Evolutionary conservation across 1,140 invertebrate genomes (phyloP).

Genomic region (Polypedilum pembai): DNA sequence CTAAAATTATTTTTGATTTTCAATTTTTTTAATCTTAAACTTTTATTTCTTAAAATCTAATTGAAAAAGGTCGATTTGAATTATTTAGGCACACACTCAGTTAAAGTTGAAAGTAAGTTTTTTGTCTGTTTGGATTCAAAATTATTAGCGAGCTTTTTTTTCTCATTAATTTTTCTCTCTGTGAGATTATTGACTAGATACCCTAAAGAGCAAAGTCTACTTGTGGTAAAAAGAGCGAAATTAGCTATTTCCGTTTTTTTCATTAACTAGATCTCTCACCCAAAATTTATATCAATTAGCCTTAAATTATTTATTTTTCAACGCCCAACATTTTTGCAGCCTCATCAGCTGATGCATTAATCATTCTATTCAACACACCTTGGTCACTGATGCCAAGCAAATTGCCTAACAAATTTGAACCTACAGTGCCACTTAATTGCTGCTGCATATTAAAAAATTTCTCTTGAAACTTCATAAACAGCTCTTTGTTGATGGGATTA

Average conservation of each 20-base stretch:
- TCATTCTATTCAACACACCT: constrained; percentile 76
- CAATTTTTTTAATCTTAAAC: background rate
- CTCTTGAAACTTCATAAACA: constrained; percentile 37
- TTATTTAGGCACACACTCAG: constrained; percentile 6
- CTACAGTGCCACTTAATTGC: constrained; percentile 49
- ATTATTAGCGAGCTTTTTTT: background rate
- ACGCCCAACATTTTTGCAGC: constrained; percentile 81
- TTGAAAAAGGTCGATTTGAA: background rate
- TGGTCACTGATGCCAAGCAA: constrained; percentile 78
- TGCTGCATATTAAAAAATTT: constrained; percentile 40
- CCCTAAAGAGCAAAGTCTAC: background rate
- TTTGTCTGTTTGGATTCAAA: background rate
- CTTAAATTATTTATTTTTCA: constrained; percentile 49
- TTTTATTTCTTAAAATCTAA: background rate
- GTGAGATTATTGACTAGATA: constrained; percentile 12
- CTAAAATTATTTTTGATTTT: background rate
- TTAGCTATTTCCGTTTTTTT: no score
- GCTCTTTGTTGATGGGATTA: constrained; percentile 27
- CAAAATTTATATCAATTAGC: no score
- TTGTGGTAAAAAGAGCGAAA: no score
- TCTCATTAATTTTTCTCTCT: background rate
- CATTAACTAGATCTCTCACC: no score
- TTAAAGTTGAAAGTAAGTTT: background rate
- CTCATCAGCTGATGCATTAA: constrained; percentile 73
- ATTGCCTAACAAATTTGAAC: constrained; percentile 77